phyloP scores from a whole-genome alignment of 2,113 vertebrate species.

The Triplophysa tibetana region DNA sequence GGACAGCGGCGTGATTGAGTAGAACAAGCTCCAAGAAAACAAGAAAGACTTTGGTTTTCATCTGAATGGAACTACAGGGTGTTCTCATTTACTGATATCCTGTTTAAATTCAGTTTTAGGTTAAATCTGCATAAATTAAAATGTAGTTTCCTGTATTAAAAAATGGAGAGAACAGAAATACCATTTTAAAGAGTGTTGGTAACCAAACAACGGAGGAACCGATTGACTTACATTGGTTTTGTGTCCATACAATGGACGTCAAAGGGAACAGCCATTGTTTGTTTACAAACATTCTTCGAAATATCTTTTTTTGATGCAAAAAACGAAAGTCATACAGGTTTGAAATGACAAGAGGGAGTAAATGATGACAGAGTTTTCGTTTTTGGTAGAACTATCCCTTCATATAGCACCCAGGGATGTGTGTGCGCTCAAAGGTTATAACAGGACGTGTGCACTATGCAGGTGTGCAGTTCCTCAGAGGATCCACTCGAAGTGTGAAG shows the following conservation, averaged over 20 bases:
- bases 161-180: no score
- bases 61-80: not conserved
- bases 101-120: not conserved
- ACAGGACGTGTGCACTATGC: conserved; percentile 3
- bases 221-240: no score
- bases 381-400: no score
- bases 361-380: no score
- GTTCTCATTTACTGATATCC: not conserved
- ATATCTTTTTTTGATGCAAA: not conserved
- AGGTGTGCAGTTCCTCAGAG: conserved; percentile 17
- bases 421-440: not conserved
- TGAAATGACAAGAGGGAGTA: no score
- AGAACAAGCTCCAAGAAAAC: not conserved
- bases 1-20: conserved; percentile 25
- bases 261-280: no score
- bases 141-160: no score
- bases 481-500: conserved; percentile 29
- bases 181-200: not conserved
- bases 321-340: not conserved
- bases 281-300: no score
- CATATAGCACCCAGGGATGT: not conserved
- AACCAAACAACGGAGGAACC: not conserved
- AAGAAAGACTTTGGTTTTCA: not conserved
- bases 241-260: no score
- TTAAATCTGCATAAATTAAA: no score